Evolutionary conservation across 2,888 invertebrate genomes (phyloP).

Genomic region (Caenorhabditis parvicauda): DNA sequence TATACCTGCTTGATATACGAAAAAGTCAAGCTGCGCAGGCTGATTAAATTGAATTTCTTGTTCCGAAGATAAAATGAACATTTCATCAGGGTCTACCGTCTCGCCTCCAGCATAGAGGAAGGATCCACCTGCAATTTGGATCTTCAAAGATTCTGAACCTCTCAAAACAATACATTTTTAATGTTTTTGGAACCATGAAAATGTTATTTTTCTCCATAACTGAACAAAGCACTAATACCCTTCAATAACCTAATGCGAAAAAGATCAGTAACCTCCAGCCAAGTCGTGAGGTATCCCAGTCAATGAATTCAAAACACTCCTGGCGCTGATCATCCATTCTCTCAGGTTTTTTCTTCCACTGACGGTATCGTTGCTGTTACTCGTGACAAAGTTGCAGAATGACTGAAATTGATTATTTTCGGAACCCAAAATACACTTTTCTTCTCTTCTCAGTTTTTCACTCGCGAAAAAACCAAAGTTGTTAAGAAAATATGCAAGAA

Average conservation of each 20-base stretch:
- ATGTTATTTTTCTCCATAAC: background rate
- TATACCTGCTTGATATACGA: slow-evolving; percentile 47
- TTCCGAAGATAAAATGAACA: slow-evolving; percentile 32
- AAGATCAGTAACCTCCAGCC: slow-evolving; percentile 17
- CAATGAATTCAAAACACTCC: slow-evolving; percentile 41
- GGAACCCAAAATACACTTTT: background rate
- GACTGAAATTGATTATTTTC: slow-evolving; percentile 18
- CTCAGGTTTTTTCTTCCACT: slow-evolving; percentile 16
- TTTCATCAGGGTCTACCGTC: slow-evolving; percentile 23
- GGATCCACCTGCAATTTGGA: slow-evolving; percentile 33
- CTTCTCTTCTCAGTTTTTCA: background rate
- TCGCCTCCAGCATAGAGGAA: slow-evolving; percentile 41
- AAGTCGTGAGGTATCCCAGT: slow-evolving; percentile 49
- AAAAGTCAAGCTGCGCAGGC: slow-evolving; percentile 36
- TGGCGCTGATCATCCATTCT: slow-evolving; percentile 36
- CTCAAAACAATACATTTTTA: background rate
- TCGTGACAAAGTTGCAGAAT: slow-evolving; percentile 43
- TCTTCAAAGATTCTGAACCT: background rate
- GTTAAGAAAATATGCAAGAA: too few relatives aligned
- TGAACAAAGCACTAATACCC: background rate
- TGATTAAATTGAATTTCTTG: slow-evolving; percentile 18
- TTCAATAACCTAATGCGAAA: background rate
- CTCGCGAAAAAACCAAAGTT: background rate
- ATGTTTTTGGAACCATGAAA: background rate
- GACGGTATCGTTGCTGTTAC: slow-evolving; percentile 12